Evolutionary conservation across 1,140 invertebrate genomes (phyloP).

Genomic region (Plodia interpunctella): DNA sequence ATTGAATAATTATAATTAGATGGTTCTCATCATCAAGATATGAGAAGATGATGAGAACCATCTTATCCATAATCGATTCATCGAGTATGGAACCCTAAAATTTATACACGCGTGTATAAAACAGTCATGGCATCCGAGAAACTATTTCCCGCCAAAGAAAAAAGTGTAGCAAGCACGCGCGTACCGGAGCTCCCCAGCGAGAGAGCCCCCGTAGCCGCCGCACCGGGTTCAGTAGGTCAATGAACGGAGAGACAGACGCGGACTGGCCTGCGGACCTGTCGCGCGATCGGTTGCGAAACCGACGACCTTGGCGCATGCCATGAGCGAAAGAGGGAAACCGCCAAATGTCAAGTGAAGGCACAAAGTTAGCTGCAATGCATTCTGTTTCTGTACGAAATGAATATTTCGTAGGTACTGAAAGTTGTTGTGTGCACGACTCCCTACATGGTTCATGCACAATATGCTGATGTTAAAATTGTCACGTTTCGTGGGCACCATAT

Average conservation of each 20-base stretch:
- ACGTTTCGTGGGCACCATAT: too few species aligned
- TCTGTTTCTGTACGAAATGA: too few species aligned
- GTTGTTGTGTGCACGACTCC: too few species aligned
- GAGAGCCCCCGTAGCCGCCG: conserved; percentile 18
- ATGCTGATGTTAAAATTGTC: too few species aligned
- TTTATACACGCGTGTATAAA: neutral
- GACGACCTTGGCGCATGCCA: conserved; percentile 24
- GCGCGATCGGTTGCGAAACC: conserved; percentile 61
- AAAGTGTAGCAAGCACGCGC: neutral
- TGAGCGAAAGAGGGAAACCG: conserved; percentile 13
- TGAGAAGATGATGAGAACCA: too few species aligned
- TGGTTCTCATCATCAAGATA: too few species aligned
- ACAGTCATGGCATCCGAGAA: neutral
- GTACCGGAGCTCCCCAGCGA: conserved; percentile 1
- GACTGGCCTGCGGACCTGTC: conserved; percentile 45
- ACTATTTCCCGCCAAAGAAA: conserved; percentile 8
- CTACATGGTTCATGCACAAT: too few species aligned
- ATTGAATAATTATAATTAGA: too few species aligned
- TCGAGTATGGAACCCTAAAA: neutral
- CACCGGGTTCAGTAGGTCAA: conserved; percentile 67
- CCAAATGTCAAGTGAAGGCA: neutral
- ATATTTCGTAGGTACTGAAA: too few species aligned
- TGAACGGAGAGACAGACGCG: conserved; percentile 43
- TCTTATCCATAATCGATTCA: neutral
- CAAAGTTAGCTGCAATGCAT: neutral